Evolutionary conservation across 2,888 invertebrate species (phyloP).

Genomic region (Synanthedon tipuliformis): DNA sequence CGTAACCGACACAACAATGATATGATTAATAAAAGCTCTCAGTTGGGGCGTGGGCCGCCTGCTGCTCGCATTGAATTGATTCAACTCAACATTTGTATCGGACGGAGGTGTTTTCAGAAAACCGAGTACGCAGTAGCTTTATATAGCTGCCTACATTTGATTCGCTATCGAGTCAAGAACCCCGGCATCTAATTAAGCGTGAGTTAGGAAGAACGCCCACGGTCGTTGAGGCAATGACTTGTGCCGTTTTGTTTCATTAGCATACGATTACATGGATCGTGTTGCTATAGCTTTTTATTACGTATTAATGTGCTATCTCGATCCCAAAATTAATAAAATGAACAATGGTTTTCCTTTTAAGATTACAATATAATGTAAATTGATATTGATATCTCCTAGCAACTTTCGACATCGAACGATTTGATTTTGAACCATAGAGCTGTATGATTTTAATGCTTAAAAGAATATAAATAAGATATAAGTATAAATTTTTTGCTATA

Average conservation of each 20-base stretch:
- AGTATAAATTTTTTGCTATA: too few relatives aligned
- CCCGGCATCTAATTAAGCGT: slow-evolving; percentile 57
- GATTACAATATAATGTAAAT: too few relatives aligned
- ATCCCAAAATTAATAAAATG: too few relatives aligned
- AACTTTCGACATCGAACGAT: slow-evolving; percentile 22
- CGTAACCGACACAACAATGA: slow-evolving; percentile 23
- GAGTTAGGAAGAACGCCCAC: slow-evolving; percentile 58
- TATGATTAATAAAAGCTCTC: slow-evolving; percentile 26
- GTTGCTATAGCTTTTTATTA: slow-evolving; percentile 3
- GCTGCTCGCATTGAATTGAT: slow-evolving; percentile 11
- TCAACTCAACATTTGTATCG: neutral
- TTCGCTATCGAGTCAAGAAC: slow-evolving; percentile 38
- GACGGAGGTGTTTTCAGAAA: slow-evolving; percentile 1
- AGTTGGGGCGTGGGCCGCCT: slow-evolving; percentile 19
- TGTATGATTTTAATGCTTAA: too few relatives aligned
- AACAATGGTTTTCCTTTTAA: too few relatives aligned
- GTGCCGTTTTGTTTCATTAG: slow-evolving; percentile 51
- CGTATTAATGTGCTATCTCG: too few relatives aligned
- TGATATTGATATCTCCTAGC: slow-evolving; percentile 1
- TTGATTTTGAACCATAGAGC: too few relatives aligned
- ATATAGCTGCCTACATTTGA: neutral
- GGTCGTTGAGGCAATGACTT: slow-evolving; percentile 46
- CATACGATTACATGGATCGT: slow-evolving; percentile 28
- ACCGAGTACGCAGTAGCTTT: slow-evolving; percentile 1
- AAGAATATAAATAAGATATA: too few relatives aligned